Percentiles rank a stretch among this genome's conserved stretches.
These are phyloP conservation scores for Miichthys miiuy DNA, from an alignment of 2,797 vertebrate species.

Conservation along the genomic window DNA sequence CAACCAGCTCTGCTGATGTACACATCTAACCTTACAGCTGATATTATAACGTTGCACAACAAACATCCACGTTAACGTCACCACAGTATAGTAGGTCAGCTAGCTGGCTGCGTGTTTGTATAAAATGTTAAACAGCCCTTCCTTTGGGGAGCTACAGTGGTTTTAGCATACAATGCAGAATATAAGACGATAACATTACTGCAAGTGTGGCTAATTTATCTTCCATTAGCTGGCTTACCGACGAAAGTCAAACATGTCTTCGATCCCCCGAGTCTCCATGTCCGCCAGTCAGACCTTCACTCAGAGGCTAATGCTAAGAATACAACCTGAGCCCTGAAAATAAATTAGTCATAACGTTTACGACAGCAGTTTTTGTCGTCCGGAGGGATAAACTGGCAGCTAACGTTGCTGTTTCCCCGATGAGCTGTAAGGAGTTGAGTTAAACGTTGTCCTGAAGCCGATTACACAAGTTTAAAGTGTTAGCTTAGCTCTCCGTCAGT, in stretches of 20 bases:
- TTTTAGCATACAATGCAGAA: not conserved
- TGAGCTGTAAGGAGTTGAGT: not conserved
- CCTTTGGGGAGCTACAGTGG: not conserved
- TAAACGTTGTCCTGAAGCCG: not conserved
- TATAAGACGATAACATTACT: not conserved
- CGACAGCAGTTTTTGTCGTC: constrained; percentile 18
- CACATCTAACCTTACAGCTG: not conserved
- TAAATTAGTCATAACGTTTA: constrained; percentile 74
- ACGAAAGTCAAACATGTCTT: constrained; percentile 89
- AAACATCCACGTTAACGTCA: not conserved
- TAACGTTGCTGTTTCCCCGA: not conserved
- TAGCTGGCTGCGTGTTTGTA: not conserved
- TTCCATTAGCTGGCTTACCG: constrained; percentile 79
- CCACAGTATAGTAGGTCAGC: not conserved
- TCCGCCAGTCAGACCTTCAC: constrained; percentile 57
- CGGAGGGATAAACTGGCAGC: not conserved
- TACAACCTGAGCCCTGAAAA: constrained; percentile 51
- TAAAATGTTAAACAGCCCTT: not conserved
- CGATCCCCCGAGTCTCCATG: constrained; percentile 86
- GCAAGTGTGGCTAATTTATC: constrained; percentile 13
- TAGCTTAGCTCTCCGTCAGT: constrained; percentile 45
- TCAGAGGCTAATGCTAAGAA: constrained; percentile 71
- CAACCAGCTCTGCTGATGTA: fast-evolving
- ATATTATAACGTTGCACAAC: not conserved
- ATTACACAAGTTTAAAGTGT: constrained; percentile 24